These are phyloP conservation scores for Illadopsis cleaveri DNA, from an alignment of 2,113 vertebrate species.

Conservation along the genomic window DNA sequence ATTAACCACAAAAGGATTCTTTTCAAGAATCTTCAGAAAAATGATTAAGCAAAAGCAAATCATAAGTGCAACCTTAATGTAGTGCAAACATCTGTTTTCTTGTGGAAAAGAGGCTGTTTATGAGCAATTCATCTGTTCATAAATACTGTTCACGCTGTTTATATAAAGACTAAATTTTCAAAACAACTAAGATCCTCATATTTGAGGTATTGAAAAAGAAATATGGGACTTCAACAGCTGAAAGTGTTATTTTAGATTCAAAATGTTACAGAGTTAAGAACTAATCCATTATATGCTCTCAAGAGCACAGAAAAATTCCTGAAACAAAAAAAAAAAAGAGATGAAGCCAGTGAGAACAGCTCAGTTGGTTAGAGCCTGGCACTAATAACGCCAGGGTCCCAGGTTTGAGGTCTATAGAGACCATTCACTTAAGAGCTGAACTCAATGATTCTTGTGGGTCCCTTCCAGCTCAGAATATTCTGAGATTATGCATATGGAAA, in stretches of 20 bases:
- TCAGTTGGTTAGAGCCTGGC: not conserved
- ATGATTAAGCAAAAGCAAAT: not conserved
- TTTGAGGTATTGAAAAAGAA: not conserved
- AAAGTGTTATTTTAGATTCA: not conserved
- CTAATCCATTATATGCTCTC: not conserved
- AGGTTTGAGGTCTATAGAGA: not conserved
- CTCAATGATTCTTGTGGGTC: not conserved
- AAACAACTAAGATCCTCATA: not conserved
- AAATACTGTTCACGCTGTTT: not conserved
- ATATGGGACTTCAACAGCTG: not conserved
- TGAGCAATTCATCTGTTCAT: not conserved
- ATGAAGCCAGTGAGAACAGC: not conserved
- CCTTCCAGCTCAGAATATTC: not conserved
- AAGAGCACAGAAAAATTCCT: not conserved
- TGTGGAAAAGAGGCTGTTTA: not conserved
- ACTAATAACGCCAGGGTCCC: rapidly evolving
- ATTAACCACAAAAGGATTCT: not conserved
- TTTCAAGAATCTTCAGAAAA: not conserved
- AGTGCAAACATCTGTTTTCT: not conserved
- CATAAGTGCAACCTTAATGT: not conserved
- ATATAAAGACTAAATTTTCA: not conserved
- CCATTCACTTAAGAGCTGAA: not conserved
- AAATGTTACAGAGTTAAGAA: not conserved
- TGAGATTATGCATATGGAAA: not conserved
- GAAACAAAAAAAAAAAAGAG: not conserved